Evolutionary conservation across 2,888 invertebrate species (phyloP), one percentile per base, ranked within the genome.

Genomic region (Euclidia mi): DNA sequence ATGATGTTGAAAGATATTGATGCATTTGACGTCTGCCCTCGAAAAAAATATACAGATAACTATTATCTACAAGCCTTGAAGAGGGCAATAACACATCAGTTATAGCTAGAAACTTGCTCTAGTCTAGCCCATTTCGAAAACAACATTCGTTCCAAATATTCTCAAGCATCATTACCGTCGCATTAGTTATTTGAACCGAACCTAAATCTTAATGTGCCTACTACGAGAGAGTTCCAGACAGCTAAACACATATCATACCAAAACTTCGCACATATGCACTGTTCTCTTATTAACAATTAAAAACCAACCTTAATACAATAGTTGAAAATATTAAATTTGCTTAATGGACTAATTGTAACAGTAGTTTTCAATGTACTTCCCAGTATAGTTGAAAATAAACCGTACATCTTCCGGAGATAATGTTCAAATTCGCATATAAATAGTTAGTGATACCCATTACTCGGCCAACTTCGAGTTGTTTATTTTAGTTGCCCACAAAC

Each of bases 381-480:
- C n/a, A n/a, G n/a, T n/a, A n/a, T 31, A 20, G 44, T 10, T 3
- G 14, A 58, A 17, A 37, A 52, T 49, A 3, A 42, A 50, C 35
- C 31, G 31, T 47, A n/a, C n/a, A 12, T 0, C 0, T 0, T n/a
- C 4, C 29, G 0, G n/a, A 0, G 9, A 38, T 44, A 67, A 42
- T 25, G 48, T 45, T 25, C 9, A 15, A 32, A 49, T 34, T 58
- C 15, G 38, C 3, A 29, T 32, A 32, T 10, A 9, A 15, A 29
- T 18, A 2, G 4, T 31, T 49, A 35, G 15, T 18, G 37, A 66
- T 57, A 47, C 25, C 43, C 43, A 37, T 52, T 32, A 52, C 43
- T 40, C 29, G 48, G 10, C 2, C 4, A 25, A 56, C 37, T 53
- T 49, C 18, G 32, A 18, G 18, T 38, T 61, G 63, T 67, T 71